phyloP scores from a whole-genome alignment of 2,113 vertebrate species.

The Sterna hirundo region DNA sequence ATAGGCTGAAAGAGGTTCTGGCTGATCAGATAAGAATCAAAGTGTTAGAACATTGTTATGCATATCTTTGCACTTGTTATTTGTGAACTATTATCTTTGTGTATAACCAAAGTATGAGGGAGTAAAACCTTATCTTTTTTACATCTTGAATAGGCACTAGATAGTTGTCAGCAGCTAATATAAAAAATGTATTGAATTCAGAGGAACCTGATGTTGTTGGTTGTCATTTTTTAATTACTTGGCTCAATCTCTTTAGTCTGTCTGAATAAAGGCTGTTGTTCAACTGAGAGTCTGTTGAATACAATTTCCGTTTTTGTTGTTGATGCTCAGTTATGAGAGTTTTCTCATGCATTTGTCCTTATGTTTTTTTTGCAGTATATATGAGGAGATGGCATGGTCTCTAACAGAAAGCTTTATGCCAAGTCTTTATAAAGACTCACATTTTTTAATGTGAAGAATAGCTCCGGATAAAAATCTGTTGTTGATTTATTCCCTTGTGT shows the following conservation, averaged over 20 bases:
- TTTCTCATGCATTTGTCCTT: not conserved
- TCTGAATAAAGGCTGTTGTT: not conserved
- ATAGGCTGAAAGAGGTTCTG: not conserved
- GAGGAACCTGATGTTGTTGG: not conserved
- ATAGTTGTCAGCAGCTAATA: not conserved
- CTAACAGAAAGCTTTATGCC: not conserved
- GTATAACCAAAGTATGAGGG: not conserved
- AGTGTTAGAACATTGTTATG: not conserved
- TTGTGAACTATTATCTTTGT: not conserved
- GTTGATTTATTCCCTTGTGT: constrained; percentile 21
- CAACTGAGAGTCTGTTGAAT: not conserved
- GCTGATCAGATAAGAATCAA: not conserved
- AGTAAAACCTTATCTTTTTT: not conserved
- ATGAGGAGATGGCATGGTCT: not conserved
- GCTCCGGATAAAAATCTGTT: constrained; percentile 26
- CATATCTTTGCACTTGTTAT: not conserved
- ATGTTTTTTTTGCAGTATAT: not conserved
- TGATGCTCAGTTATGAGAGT: not conserved
- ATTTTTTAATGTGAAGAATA: constrained; percentile 35
- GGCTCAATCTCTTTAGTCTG: not conserved
- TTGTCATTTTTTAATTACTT: not conserved
- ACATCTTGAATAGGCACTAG: not conserved
- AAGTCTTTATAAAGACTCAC: not conserved
- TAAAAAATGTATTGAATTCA: not conserved
- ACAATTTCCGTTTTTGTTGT: not conserved